These are phyloP conservation scores for Odocoileus virginianus DNA, from an alignment of 2,113 vertebrate species.

Conservation along the genomic window DNA sequence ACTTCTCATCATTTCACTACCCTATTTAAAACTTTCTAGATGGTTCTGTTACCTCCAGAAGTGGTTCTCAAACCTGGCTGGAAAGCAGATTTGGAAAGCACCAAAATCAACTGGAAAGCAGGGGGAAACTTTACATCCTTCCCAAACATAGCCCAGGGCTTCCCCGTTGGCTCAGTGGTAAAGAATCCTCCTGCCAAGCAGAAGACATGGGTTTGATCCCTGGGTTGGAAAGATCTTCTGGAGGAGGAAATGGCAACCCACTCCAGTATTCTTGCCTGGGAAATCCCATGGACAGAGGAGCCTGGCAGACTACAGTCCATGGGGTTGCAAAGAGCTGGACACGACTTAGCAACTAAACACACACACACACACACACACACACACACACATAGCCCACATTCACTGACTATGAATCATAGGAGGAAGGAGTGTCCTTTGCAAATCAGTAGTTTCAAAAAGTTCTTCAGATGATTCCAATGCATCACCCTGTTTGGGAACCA, in stretches of 20 bases:
- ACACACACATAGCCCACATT: not conserved
- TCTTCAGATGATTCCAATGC: not conserved
- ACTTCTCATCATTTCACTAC: not conserved
- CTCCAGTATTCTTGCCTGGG: not conserved
- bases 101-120: not conserved
- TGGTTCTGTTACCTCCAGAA: not conserved
- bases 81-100: not conserved
- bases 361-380: not conserved
- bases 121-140: not conserved
- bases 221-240: not conserved
- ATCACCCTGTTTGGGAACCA: not conserved
- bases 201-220: not conserved
- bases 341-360: not conserved
- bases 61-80: not conserved
- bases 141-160: not conserved
- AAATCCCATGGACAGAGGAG: not conserved
- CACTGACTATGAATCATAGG: not conserved
- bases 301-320: not conserved
- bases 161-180: not conserved
- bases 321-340: not conserved
- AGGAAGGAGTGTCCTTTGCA: not conserved
- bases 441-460: not conserved
- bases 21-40: not conserved
- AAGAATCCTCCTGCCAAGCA: not conserved
- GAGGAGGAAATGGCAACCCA: not conserved